These are phyloP conservation scores for Coracias cyanogaster DNA, from an alignment of 2,797 vertebrate species.

Conservation along the genomic window DNA sequence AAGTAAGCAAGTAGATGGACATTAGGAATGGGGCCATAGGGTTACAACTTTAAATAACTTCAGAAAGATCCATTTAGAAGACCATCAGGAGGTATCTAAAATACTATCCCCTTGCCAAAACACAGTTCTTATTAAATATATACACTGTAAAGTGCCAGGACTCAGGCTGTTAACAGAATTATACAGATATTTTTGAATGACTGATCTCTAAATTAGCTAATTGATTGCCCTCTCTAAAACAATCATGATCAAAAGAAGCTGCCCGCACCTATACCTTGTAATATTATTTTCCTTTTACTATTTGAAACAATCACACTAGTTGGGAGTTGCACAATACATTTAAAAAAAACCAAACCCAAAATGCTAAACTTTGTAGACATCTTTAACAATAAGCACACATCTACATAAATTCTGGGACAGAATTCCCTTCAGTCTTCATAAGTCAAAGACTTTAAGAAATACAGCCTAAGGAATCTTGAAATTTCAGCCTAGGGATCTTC, in stretches of 20 bases:
- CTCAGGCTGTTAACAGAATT: neutral
- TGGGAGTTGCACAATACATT: neutral
- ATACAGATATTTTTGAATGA: neutral
- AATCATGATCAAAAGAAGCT: neutral
- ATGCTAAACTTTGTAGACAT: neutral
- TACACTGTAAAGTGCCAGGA: neutral
- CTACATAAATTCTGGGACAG: neutral
- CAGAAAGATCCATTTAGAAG: neutral
- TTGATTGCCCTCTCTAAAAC: neutral
- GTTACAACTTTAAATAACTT: neutral
- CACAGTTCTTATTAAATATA: neutral
- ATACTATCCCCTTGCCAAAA: neutral
- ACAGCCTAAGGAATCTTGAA: neutral
- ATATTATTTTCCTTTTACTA: neutral
- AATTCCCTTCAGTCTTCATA: neutral
- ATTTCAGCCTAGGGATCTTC: neutral
- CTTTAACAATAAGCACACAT: neutral
- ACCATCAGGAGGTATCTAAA: neutral
- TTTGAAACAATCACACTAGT: neutral
- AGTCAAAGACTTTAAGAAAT: neutral
- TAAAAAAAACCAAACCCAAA: neutral
- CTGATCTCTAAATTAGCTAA: neutral
- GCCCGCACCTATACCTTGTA: neutral
- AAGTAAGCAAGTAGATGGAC: neutral
- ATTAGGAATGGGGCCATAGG: neutral